phyloP scores from a whole-genome alignment of 2,888 invertebrate genomes.

The Eulithis prunata region DNA sequence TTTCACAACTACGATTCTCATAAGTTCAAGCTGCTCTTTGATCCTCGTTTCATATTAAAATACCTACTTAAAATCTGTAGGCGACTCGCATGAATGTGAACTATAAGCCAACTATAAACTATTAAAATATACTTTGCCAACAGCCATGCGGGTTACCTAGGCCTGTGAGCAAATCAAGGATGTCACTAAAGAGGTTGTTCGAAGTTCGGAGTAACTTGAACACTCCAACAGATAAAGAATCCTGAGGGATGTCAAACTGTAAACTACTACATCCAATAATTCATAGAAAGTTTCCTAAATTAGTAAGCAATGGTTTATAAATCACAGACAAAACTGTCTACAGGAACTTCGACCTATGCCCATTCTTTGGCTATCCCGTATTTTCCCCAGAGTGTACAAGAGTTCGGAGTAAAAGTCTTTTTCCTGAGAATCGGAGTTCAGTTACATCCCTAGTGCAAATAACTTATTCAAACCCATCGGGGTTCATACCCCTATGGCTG shows the following conservation, averaged over 20 bases:
- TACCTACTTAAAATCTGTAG: conserved; percentile 33
- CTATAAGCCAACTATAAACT: conserved; percentile 58
- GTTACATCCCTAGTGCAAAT: conserved; percentile 44
- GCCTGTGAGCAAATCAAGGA: conserved; percentile 45
- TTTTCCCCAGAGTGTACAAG: conserved; percentile 3
- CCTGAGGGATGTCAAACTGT: no score
- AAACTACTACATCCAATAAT: no score
- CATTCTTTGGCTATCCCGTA: background rate
- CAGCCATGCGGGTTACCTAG: conserved; percentile 48
- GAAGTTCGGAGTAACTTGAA: conserved; percentile 12
- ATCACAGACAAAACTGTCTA: background rate
- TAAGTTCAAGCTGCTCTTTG: conserved; percentile 17
- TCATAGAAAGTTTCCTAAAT: no score
- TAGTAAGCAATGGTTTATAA: no score
- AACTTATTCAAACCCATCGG: conserved; percentile 64
- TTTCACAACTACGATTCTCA: conserved; percentile 8
- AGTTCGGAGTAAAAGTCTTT: conserved; percentile 24
- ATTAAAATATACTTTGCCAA: conserved; percentile 55
- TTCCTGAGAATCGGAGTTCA: conserved; percentile 18
- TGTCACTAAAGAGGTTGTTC: conserved; percentile 5
- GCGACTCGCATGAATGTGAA: conserved; percentile 44
- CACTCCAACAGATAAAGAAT: no score
- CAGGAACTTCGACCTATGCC: conserved; percentile 1
- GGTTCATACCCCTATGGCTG: conserved; percentile 48
- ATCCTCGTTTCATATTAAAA: conserved; percentile 32